phyloP scores from a whole-genome alignment of 2,797 vertebrate species.

The Phoeniculus purpureus region DNA sequence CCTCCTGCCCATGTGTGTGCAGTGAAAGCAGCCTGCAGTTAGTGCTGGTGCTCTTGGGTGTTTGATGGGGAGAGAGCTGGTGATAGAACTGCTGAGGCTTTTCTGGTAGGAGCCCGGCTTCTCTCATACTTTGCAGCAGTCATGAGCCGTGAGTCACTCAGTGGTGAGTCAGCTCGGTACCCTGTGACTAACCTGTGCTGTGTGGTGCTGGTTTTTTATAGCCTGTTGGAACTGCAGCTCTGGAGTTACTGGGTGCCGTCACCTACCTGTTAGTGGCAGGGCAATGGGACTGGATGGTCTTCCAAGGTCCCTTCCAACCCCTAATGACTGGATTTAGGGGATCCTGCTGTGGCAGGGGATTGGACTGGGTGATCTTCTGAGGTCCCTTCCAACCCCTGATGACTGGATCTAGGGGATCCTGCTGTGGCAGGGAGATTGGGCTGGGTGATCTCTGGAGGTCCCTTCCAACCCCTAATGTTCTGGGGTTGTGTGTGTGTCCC shows the following conservation, averaged over 20 bases:
- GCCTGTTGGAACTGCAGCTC: not conserved
- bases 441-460: no score
- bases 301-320: no score
- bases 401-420: no score
- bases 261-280: not conserved
- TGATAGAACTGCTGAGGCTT: not conserved
- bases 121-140: not conserved
- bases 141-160: not conserved
- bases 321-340: no score
- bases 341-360: no score
- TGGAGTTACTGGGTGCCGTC: not conserved
- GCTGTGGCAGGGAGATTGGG: no score
- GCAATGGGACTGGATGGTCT: no score
- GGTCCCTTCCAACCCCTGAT: no score
- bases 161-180: not conserved
- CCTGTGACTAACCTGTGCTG: not conserved
- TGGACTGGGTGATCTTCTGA: no score
- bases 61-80: not conserved
- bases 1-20: no score
- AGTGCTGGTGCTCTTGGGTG: not conserved
- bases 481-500: no score
- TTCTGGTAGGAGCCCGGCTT: not conserved
- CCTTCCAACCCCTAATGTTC: no score
- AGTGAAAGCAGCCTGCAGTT: not conserved
- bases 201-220: not conserved